These are phyloP conservation scores for Ormyrus nitidulus DNA, from an alignment of 2,888 invertebrate species.

Conservation along the genomic window DNA sequence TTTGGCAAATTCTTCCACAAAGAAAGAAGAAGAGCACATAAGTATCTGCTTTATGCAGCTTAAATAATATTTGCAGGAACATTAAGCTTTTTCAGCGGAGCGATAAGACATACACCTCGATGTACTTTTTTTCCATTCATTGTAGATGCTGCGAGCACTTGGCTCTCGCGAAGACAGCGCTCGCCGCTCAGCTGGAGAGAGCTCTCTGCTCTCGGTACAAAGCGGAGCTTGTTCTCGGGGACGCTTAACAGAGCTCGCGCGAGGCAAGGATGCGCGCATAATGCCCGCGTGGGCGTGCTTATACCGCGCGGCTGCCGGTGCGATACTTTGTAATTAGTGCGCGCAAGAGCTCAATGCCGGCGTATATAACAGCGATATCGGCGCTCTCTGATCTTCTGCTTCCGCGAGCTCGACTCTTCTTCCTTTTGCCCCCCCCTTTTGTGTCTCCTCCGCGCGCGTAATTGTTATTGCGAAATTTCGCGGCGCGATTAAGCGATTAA, in stretches of 20 bases:
- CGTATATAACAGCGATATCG: conserved; percentile 35
- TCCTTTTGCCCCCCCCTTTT: not conserved
- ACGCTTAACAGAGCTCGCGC: not conserved
- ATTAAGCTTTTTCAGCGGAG: too few relatives aligned
- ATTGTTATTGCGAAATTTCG: conserved; percentile 33
- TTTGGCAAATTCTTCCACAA: too few relatives aligned
- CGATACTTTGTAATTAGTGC: conserved; percentile 59
- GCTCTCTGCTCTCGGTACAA: not conserved
- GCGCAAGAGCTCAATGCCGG: conserved; percentile 23
- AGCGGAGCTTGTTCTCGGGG: conserved; percentile 30
- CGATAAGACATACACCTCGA: too few relatives aligned
- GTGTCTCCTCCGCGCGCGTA: not conserved
- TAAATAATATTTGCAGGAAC: too few relatives aligned
- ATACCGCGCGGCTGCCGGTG: conserved; percentile 22
- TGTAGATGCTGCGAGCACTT: too few relatives aligned
- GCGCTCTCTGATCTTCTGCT: conserved; percentile 42
- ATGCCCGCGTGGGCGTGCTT: conserved; percentile 52
- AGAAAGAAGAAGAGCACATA: too few relatives aligned
- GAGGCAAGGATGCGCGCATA: conserved; percentile 31
- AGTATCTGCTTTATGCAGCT: too few relatives aligned
- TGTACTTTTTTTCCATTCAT: too few relatives aligned
- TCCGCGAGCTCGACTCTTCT: not conserved
- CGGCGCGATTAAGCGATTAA: conserved; percentile 40
- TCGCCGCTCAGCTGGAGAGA: too few relatives aligned
- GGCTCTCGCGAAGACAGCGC: too few relatives aligned